Evolutionary conservation across 2,797 vertebrate species (phyloP), one percentile per base, ranked within the genome.

Genomic region (Halcyon badia): DNA sequence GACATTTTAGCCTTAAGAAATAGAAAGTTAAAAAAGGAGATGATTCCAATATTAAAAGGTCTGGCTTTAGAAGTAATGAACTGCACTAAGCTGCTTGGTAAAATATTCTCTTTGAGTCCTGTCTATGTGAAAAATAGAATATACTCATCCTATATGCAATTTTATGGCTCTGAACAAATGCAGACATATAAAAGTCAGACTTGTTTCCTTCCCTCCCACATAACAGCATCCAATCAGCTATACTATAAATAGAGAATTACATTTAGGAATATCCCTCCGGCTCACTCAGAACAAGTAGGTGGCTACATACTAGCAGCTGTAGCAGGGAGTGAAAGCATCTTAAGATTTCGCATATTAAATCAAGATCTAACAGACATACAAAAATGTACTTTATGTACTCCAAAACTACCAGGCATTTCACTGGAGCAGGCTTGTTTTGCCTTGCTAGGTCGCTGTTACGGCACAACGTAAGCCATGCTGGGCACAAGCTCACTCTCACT

Each of bases 231-330:
- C 12, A 37, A 13, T 14, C n/a, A 75, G 52, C 37, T 46, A 1
- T 3, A 4, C 11, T 30, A 37, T 5, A 71, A 86, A 68, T 3
- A 35, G 3, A 35, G 14, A 33, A 61, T 64, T 64, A 14, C 28
- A 22, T 46, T 42, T 35, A 66, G 46, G 37, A 87, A 21, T 8
- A 33, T 21, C 49, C 26, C 41, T 39, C 39, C 39, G 77, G 19
- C 16, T 39, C 49, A 16, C 20, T 37, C 25, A 76, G 65, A 75
- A 64, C 15, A 49, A 15, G 24, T 7, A 60, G 39, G 13, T 51
- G 14, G 25, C 6, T 60, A 15, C 5, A 64, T 42, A n/a, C 3
- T 1, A 9, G 30, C 0, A 62, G 14, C 39, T 57, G 10, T 15
- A 22, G 42, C 3, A 68, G 10, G 6, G 31, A 76, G 16, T 14